Percentiles rank a stretch among this genome's conserved stretches.
These are phyloP conservation scores for Miniopterus natalensis DNA, from an alignment of 2,113 vertebrate species.

Conservation along the genomic window DNA sequence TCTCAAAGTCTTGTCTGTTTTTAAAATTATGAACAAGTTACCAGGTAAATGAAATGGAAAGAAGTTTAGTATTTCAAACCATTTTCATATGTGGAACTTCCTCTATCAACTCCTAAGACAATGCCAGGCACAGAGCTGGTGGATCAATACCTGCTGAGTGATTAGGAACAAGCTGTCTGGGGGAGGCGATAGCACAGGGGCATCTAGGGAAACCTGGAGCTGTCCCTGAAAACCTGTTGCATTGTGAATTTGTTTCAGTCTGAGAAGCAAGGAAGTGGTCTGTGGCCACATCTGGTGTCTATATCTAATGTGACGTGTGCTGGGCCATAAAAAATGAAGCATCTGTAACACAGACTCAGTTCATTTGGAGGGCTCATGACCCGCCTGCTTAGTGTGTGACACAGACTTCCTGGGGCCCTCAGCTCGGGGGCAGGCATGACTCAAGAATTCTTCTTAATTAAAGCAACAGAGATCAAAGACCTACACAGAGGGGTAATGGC, in stretches of 20 bases:
- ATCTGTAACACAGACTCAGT: background rate
- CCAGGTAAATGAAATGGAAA: background rate
- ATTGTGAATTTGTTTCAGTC: background rate
- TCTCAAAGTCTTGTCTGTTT: background rate
- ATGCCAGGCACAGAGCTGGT: background rate
- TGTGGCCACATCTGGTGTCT: background rate
- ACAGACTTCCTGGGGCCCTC: slow-evolving; percentile 30
- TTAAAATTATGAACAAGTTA: background rate
- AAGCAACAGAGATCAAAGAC: slow-evolving; percentile 60
- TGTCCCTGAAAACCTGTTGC: background rate
- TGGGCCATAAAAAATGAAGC: background rate
- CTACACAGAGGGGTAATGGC: background rate
- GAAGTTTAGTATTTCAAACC: background rate
- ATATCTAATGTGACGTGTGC: background rate
- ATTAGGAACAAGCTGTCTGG: background rate
- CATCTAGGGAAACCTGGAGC: background rate
- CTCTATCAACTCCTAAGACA: background rate
- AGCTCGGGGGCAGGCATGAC: background rate
- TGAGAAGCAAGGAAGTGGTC: background rate
- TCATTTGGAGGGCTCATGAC: background rate
- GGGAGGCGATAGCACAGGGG: background rate
- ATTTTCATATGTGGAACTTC: background rate
- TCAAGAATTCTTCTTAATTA: slow-evolving; percentile 37
- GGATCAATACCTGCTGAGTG: background rate
- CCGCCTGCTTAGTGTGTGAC: background rate